Conservation (phyloP, 1,140 invertebrate species). For the Sitobion miscanthi region DNA sequence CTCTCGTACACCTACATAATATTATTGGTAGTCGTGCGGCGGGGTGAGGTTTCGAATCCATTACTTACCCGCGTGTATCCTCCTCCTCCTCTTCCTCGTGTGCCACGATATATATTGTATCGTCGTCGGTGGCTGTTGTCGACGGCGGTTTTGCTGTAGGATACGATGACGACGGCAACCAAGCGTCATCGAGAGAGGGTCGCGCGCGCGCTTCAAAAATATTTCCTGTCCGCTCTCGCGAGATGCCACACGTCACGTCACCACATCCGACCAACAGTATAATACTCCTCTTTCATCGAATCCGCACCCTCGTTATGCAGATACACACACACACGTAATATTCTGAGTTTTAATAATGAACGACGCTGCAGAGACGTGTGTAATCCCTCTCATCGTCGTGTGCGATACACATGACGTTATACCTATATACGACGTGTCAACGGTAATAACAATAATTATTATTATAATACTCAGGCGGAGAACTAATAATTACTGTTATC, state of each 20-base stretch:
- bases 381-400: background rate
- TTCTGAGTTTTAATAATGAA: conserved; percentile 38
- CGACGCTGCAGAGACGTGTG: background rate
- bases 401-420: background rate
- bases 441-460: background rate
- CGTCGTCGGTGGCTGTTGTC: background rate
- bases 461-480: background rate
- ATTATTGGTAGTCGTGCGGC: background rate
- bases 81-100: background rate
- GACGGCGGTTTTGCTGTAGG: background rate
- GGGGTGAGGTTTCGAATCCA: conserved; percentile 4
- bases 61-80: background rate
- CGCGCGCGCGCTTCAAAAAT: background rate
- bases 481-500: background rate
- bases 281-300: background rate
- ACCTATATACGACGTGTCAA: background rate
- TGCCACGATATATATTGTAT: background rate
- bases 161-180: background rate
- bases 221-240: background rate
- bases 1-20: background rate
- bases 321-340: background rate
- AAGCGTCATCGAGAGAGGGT: background rate
- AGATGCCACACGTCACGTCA: conserved; percentile 36
- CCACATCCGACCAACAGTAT: background rate
- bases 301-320: background rate